Evolutionary conservation across 2,113 vertebrate species (phyloP), one percentile per base, ranked within the genome.

Genomic region (Ellobius talpinus): DNA sequence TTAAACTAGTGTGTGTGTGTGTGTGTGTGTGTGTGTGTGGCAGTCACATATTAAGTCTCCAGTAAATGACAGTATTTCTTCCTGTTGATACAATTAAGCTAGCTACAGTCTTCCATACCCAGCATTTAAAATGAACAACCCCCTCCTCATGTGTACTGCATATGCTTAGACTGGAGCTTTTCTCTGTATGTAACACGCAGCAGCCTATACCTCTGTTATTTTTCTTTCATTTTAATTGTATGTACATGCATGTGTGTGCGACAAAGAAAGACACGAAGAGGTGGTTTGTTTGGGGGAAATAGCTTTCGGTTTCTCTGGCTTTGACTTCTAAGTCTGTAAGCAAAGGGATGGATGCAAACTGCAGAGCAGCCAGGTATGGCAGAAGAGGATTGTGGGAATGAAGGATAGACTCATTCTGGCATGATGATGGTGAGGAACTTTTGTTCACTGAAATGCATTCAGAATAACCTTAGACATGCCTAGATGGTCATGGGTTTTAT

Each of bases 391-490:
- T 66, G 33, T 50, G 39, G 29, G 61, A 39, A 63, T 65, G 93
- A 96, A 94, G 78, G 91, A 70, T 95, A 97, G 95, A 95, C 92
- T 96, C 78, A 61, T 90, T 95, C 93, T 90, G 87, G 96, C 97
- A 96, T 93, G 96, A 91, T 96, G 93, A 96, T 91, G 89, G 90
- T 88, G 91, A 93, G 98, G 87, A 96, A 86, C 76, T 96, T 98
- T 96, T 91, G 97, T 97, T 97, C 87, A 91, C 96, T 96, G 96
- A 97, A 90, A 97, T 97, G 92, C 94, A 96, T 96, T 97, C 98
- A 97, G 98, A 98, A 98, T 97, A 98, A 98, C 96, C 96, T 97
- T 97, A 97, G 98, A 96, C 97, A 76, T 97, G 96, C 97, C 98
- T 98, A 98, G 98, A 98, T 95, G 97, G 97, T 95, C 95, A 94